A percentile compares a stretch with the other conserved stretches of the same genome.
Conservation (phyloP, 2,797 vertebrate species). For the Schizothorax lantsangensis region DNA sequence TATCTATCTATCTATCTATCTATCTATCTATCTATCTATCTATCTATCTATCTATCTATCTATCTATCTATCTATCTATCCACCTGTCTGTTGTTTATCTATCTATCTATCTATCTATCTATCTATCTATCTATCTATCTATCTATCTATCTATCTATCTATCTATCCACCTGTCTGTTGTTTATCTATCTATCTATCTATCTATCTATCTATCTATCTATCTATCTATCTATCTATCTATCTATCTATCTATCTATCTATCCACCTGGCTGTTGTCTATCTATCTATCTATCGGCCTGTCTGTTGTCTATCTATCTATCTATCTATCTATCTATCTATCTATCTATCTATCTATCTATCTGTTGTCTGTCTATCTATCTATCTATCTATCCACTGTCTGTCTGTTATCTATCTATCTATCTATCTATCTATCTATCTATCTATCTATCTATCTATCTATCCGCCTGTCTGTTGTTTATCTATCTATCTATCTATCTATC, state of each 20-base stretch:
- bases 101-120: background rate
- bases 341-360: background rate
- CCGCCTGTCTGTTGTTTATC: too few relatives aligned
- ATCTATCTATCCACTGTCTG: background rate
- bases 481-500: too few relatives aligned
- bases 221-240: rapidly evolving
- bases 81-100: background rate
- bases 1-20: background rate
- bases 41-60: background rate
- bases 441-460: too few relatives aligned
- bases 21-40: background rate
- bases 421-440: too few relatives aligned
- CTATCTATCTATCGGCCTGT: background rate
- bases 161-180: background rate
- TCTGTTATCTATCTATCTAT: background rate
- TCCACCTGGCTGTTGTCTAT: rapidly evolving
- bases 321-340: background rate
- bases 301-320: background rate
- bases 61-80: background rate
- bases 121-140: background rate
- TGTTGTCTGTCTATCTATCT: rapidly evolving
- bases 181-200: background rate
- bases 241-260: background rate
- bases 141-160: background rate
- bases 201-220: background rate